A percentile compares a stretch with the other conserved stretches of the same genome.
Evolutionary conservation across 2,797 vertebrate species (phyloP).

Genomic region (Coranthus polyacanthus): DNA sequence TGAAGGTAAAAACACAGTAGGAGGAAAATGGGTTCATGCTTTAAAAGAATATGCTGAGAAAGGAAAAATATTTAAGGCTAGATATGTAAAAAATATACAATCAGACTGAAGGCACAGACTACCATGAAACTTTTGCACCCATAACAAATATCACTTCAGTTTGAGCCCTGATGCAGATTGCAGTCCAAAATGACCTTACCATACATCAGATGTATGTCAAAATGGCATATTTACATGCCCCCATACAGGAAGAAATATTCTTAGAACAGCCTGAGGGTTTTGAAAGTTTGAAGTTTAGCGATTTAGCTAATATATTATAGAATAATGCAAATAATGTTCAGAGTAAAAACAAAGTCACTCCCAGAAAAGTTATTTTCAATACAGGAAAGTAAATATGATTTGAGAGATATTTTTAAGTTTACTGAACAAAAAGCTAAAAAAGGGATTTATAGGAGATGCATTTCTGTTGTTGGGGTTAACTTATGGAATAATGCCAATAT

Average conservation of each 20-base stretch:
- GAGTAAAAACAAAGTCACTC: too few species aligned
- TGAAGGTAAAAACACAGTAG: slow-evolving; percentile 16
- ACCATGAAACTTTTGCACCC: slow-evolving; percentile 22
- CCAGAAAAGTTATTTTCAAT: too few species aligned
- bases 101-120: slow-evolving; percentile 17
- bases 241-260: slow-evolving; percentile 30
- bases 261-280: slow-evolving; percentile 34
- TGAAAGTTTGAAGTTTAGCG: too few species aligned
- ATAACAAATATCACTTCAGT: slow-evolving; percentile 26
- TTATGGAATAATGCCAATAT: too few species aligned
- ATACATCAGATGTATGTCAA: slow-evolving; percentile 51
- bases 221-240: slow-evolving; percentile 43
- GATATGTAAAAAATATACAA: slow-evolving; percentile 25
- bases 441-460: too few species aligned
- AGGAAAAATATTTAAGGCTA: slow-evolving; percentile 7
- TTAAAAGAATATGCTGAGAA: slow-evolving; percentile 15
- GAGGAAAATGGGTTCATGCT: slow-evolving; percentile 11
- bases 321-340: too few species aligned
- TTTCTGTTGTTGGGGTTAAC: too few species aligned
- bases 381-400: too few species aligned
- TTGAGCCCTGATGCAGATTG: too few species aligned
- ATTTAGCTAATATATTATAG: too few species aligned
- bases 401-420: too few species aligned
- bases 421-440: too few species aligned
- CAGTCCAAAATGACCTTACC: slow-evolving; percentile 32